Evolutionary conservation across 2,113 vertebrate genomes (phyloP).

Genomic region (Merops nubicus): DNA sequence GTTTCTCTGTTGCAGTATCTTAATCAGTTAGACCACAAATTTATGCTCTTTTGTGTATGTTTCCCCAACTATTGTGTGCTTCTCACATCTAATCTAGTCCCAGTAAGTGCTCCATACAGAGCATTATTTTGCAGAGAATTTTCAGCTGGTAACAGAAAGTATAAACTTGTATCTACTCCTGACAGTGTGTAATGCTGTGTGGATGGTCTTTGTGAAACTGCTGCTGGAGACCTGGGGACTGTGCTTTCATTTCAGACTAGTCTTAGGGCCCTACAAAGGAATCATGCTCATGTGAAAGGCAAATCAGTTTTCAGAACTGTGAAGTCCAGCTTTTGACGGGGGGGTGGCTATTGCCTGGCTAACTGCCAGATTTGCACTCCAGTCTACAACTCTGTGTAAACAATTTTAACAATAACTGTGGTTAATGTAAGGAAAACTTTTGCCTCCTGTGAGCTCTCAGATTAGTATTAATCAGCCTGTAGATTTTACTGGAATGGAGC

Average conservation of each 20-base stretch:
- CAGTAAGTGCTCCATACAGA: background rate
- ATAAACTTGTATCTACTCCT: background rate
- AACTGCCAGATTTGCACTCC: background rate
- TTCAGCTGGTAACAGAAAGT: background rate
- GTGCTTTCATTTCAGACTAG: background rate
- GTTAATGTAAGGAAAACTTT: background rate
- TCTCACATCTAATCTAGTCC: background rate
- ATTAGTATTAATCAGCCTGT: background rate
- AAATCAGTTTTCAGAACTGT: background rate
- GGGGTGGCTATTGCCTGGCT: background rate
- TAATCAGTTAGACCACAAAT: background rate
- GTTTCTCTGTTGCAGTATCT: background rate
- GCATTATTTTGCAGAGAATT: background rate
- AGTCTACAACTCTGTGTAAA: background rate
- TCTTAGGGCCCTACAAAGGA: background rate
- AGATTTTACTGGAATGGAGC: background rate
- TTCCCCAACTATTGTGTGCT: background rate
- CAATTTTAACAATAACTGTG: background rate
- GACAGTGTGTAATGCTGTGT: background rate
- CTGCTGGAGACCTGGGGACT: background rate
- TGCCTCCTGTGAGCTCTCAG: background rate
- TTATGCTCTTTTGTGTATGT: rapidly evolving
- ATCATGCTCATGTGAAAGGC: background rate
- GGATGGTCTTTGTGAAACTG: background rate
- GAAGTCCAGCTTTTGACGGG: background rate